Evolutionary conservation across 2,797 vertebrate genomes (phyloP), one percentile per base, ranked within the genome.

Genomic region (Rhynchotus rufescens): DNA sequence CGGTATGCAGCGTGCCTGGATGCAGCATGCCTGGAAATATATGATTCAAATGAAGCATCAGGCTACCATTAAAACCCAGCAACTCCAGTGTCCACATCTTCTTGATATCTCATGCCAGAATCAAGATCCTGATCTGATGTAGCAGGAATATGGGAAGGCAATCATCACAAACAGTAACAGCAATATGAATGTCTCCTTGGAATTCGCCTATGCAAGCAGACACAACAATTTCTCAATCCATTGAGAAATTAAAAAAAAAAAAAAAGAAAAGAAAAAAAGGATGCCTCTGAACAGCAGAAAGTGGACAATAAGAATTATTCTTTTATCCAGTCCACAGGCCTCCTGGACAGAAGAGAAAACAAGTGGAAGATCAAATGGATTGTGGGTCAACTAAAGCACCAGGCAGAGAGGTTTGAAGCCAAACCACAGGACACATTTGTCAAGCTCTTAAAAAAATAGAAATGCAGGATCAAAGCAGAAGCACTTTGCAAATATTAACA

Each of bases 401-500:
- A 96, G 82, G 94, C 94, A 97, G 95, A 97, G 97, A 97, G 90
- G 94, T 97, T 97, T 98, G 97, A 98, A 97, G 97, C 97, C 97
- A 96, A 97, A 97, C 95, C 97, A 97, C 96, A 87, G 96, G 96
- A 97, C 96, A 97, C 97, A 97, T 98, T 98, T 97, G 96, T 98
- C 97, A 98, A 98, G 82, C 97, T 96, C 98, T 98, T 97, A 95
- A 97, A 97, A 95, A 98, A 97, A 97, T 95, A 97, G 97, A 97
- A 97, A 94, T 81, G 84, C 42, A 62, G 96, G 98, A 98, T 98
- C 98, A 98, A 98, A 98, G 98, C 86, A 92, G 95, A 96, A 96
- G 96, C 95, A 96, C 97, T 98, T 96, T 96, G 96, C 97, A 98
- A 98, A 98, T 98, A 98, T 97, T 98, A 98, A 98, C 98, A 97